Percentiles rank a stretch among this genome's conserved stretches.
Evolutionary conservation across 2,888 invertebrate species (phyloP).

Genomic region (Agapostemon virescens): DNA sequence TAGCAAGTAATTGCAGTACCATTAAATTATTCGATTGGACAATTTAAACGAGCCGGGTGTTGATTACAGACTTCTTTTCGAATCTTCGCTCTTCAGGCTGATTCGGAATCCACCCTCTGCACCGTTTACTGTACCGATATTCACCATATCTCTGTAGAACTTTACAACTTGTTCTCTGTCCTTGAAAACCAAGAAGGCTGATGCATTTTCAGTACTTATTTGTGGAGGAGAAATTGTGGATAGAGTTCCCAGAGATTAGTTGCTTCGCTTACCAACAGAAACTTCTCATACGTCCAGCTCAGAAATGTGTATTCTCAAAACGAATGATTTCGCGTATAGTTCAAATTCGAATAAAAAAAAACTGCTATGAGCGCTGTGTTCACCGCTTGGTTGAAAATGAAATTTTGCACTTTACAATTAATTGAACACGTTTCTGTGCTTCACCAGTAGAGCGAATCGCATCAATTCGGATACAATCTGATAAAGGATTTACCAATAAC

Average conservation of each 20-base stretch:
- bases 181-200: neutral
- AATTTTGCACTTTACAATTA: neutral
- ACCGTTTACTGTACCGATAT: slow-evolving; percentile 20
- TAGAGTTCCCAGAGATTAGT: slow-evolving; percentile 10
- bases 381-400: no score
- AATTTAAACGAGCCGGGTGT: neutral
- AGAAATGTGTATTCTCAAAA: slow-evolving; percentile 37
- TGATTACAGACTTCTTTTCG: slow-evolving; percentile 31
- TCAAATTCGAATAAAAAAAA: neutral
- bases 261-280: slow-evolving; percentile 5
- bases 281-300: slow-evolving; percentile 1
- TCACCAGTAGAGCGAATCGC: neutral
- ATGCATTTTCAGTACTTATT: neutral
- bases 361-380: neutral
- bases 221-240: no score
- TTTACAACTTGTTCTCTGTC: neutral
- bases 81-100: slow-evolving; percentile 13
- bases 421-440: slow-evolving; percentile 38
- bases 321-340: neutral
- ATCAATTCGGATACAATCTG: slow-evolving; percentile 20
- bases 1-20: neutral
- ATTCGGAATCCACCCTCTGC: neutral
- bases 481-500: slow-evolving; percentile 18
- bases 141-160: slow-evolving; percentile 4
- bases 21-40: neutral